A percentile compares a stretch with the other conserved stretches of the same genome.
Conservation (phyloP, 2,888 invertebrate species). For the Nebria salina region DNA sequence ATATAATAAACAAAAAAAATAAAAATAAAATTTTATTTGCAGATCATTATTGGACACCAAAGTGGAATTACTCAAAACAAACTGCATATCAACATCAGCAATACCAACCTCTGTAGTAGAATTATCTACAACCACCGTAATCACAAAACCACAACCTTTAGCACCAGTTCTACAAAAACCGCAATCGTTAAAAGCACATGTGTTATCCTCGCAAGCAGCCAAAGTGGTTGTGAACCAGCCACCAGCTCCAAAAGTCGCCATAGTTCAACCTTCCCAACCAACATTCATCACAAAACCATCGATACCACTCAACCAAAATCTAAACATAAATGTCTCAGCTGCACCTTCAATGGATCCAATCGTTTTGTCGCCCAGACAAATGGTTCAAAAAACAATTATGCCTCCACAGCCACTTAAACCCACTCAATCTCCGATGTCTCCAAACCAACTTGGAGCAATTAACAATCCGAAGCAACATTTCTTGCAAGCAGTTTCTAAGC, state of each 20-base stretch:
- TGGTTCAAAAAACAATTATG: conserved; percentile 44
- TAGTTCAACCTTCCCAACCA: conserved; percentile 49
- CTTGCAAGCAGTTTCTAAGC: conserved; percentile 58
- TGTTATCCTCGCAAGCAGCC: conserved; percentile 66
- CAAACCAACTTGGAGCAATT: conserved; percentile 48
- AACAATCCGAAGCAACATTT: conserved; percentile 61
- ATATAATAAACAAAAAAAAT: neutral
- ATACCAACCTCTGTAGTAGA: conserved; percentile 22
- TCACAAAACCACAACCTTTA: conserved; percentile 49
- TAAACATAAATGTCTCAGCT: conserved; percentile 58
- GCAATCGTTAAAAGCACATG: conserved; percentile 72
- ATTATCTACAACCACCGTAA: conserved; percentile 33
- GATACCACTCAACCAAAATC: conserved; percentile 56
- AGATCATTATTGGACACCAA: neutral
- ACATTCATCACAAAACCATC: conserved; percentile 55
- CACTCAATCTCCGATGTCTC: conserved; percentile 50
- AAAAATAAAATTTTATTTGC: conserved; percentile 2
- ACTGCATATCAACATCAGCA: conserved; percentile 21
- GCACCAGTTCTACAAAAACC: conserved; percentile 60
- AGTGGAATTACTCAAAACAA: conserved; percentile 23
- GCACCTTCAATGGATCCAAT: conserved; percentile 53
- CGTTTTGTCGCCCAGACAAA: conserved; percentile 57
- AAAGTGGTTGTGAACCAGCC: conserved; percentile 53
- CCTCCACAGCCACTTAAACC: conserved; percentile 48
- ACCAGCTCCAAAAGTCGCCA: conserved; percentile 43